Percentiles rank a stretch among this genome's conserved stretches.
These are phyloP conservation scores for Anableps anableps DNA, from an alignment of 2,797 vertebrate species.

Conservation along the genomic window DNA sequence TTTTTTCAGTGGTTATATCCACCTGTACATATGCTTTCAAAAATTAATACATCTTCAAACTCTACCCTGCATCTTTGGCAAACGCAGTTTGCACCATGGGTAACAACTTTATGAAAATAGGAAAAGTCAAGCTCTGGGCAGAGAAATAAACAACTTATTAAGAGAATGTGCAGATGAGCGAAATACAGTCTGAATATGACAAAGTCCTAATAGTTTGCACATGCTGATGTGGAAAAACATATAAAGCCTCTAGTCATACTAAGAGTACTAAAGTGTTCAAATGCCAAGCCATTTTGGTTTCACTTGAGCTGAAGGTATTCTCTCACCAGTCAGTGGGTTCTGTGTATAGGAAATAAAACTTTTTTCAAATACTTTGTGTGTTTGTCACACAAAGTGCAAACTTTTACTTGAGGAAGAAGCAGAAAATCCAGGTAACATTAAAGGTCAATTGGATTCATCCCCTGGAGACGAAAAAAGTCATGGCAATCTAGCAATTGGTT, in stretches of 20 bases:
- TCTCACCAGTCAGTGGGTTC: conserved; percentile 4
- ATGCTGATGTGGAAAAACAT: background rate
- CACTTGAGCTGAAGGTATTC: conserved; percentile 8
- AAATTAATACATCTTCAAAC: background rate
- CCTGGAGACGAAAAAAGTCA: conserved; percentile 15
- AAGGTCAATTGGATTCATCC: conserved; percentile 19
- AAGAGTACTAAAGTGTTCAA: background rate
- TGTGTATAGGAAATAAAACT: background rate
- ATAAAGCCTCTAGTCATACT: background rate
- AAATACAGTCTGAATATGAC: background rate
- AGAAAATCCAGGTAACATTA: conserved; percentile 15
- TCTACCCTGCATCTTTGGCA: background rate
- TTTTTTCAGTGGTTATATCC: background rate
- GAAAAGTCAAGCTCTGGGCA: background rate
- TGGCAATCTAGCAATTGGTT: conserved; percentile 5
- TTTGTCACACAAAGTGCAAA: conserved; percentile 12
- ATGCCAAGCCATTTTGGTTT: background rate
- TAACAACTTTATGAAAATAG: background rate
- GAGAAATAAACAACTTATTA: background rate
- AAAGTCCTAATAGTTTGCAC: too few species aligned
- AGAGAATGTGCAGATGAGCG: background rate
- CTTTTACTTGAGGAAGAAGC: conserved; percentile 11
- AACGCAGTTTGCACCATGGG: background rate
- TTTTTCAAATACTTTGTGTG: background rate
- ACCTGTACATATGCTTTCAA: background rate